A percentile compares a stretch with the other conserved stretches of the same genome.
phyloP scores from a whole-genome alignment of 2,797 vertebrate species.

The Chelonia mydas region DNA sequence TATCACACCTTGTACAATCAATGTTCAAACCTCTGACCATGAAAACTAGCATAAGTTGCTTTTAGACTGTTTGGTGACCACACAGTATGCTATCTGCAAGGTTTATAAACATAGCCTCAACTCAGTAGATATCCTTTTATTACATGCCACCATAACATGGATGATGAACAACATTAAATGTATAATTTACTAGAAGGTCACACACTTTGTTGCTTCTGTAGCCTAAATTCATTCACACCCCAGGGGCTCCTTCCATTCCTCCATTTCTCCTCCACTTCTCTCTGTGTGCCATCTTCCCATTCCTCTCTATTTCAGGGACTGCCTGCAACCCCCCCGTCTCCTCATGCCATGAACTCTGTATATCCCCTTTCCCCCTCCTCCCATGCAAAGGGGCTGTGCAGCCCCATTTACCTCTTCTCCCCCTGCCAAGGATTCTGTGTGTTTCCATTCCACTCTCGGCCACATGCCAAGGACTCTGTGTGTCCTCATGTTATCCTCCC shows the following conservation, averaged over 20 bases:
- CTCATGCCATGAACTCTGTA: neutral
- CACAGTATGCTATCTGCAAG: neutral
- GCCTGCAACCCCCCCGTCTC: neutral
- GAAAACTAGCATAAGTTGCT: neutral
- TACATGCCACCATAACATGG: neutral
- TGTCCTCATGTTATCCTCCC: neutral
- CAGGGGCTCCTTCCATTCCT: no score
- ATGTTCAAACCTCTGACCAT: neutral
- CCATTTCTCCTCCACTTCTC: neutral
- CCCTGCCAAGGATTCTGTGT: neutral
- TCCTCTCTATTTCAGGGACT: neutral
- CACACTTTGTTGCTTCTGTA: fast-evolving
- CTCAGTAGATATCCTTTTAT: neutral
- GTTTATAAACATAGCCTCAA: neutral
- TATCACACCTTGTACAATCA: neutral
- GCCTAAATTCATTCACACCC: neutral
- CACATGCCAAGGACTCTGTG: neutral
- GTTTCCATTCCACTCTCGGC: neutral
- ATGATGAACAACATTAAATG: neutral
- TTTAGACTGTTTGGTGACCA: neutral
- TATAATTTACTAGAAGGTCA: neutral
- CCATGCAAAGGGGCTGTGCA: neutral
- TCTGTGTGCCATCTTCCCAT: neutral
- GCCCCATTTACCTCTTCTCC: neutral
- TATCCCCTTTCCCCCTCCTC: neutral